phyloP scores from a whole-genome alignment of 2,797 vertebrate genomes.

The Lacerta bilineata region DNA sequence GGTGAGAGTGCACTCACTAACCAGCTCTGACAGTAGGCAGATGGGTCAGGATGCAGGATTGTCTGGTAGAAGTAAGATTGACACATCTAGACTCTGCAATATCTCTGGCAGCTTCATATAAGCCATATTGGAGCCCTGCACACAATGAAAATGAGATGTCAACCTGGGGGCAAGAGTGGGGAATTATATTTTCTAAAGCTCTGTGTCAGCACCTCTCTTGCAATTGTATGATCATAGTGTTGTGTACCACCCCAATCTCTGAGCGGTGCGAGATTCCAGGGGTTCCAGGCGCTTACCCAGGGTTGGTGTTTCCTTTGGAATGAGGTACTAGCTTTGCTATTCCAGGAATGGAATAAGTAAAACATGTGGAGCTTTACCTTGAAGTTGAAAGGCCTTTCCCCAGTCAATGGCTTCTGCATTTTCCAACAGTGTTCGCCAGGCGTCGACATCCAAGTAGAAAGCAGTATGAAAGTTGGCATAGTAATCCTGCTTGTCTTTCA shows the following conservation, averaged over 20 bases:
- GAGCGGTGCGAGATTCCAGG: too few relatives aligned
- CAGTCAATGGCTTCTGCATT: background rate
- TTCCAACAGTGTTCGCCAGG: background rate
- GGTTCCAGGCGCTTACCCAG: too few relatives aligned
- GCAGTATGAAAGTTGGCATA: constrained; percentile 1
- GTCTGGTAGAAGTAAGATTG: background rate
- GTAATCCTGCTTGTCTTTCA: background rate
- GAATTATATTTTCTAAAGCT: background rate
- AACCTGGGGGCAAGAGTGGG: background rate
- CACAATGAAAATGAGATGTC: background rate
- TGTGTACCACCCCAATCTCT: too few relatives aligned
- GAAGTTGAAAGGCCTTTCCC: background rate
- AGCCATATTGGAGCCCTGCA: constrained; percentile 57
- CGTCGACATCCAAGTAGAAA: constrained; percentile 16
- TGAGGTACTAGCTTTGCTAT: too few relatives aligned
- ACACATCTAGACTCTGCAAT: constrained; percentile 8
- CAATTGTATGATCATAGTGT: background rate
- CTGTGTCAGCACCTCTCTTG: background rate
- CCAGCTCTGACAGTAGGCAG: background rate
- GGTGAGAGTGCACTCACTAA: background rate
- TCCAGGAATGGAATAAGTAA: too few relatives aligned
- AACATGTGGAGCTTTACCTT: background rate
- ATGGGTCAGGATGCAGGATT: background rate
- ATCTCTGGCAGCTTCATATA: background rate
- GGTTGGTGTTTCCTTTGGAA: too few relatives aligned